These are phyloP conservation scores for Sebastes oblongus DNA, from an alignment of 2,797 vertebrate genomes.

Conservation along the genomic window DNA sequence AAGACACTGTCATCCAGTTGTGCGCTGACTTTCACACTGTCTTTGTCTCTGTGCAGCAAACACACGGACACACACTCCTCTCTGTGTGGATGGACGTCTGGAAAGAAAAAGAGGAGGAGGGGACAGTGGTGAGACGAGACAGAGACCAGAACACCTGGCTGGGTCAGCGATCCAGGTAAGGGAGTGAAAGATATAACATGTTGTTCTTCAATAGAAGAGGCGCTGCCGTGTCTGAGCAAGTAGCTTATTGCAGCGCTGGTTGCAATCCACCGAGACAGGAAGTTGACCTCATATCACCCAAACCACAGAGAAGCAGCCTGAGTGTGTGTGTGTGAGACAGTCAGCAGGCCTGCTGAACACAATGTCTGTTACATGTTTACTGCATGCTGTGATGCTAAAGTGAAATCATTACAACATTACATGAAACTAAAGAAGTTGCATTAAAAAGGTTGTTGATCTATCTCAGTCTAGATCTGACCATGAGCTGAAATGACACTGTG, in stretches of 20 bases:
- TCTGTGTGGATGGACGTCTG: conserved; percentile 75
- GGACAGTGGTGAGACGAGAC: not conserved
- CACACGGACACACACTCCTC: conserved; percentile 69
- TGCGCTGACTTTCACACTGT: conserved; percentile 65
- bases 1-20: conserved; percentile 83
- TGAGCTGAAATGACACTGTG: no score
- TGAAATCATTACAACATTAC: not conserved
- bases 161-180: not conserved
- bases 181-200: not conserved
- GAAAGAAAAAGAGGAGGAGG: not conserved
- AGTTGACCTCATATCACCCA: conserved; percentile 49
- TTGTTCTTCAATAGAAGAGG: not conserved
- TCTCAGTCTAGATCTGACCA: no score
- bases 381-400: not conserved
- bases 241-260: conserved; percentile 25
- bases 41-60: conserved; percentile 71
- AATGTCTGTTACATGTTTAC: not conserved
- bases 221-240: not conserved
- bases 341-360: not conserved
- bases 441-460: no score
- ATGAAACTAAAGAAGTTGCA: no score
- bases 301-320: conserved; percentile 5
- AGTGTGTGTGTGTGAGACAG: conserved; percentile 7
- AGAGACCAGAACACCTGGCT: not conserved
- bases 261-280: conserved; percentile 59